phyloP scores from a whole-genome alignment of 2,797 vertebrate species.

The Leptatherina wallacei region DNA sequence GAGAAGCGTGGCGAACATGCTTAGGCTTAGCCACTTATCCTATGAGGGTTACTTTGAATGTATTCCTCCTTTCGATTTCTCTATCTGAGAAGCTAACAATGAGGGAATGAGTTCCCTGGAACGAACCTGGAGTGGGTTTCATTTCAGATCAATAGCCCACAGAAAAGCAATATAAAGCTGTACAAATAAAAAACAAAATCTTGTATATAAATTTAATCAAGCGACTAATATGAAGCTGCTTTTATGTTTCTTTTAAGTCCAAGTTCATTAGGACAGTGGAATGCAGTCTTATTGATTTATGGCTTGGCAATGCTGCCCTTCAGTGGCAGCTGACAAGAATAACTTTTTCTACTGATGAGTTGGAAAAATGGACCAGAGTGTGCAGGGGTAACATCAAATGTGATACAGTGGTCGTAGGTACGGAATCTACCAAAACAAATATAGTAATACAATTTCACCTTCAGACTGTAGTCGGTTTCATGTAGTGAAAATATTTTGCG shows the following conservation, averaged over 20 bases:
- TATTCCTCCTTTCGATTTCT: slow-evolving; percentile 57
- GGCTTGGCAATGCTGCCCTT: slow-evolving; percentile 83
- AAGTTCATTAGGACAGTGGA: slow-evolving; percentile 54
- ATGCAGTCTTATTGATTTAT: slow-evolving; percentile 72
- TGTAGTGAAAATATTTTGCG: slow-evolving; percentile 42
- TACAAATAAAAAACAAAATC: slow-evolving; percentile 29
- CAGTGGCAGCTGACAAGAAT: slow-evolving; percentile 78
- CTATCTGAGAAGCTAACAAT: slow-evolving; percentile 60
- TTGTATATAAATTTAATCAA: slow-evolving; percentile 30
- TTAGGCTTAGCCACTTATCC: slow-evolving; percentile 73
- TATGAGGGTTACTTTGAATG: slow-evolving; percentile 71
- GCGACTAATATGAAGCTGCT: slow-evolving; percentile 12
- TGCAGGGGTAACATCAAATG: slow-evolving; percentile 4
- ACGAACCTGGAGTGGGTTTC: slow-evolving; percentile 28
- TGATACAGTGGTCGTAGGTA: slow-evolving; percentile 9
- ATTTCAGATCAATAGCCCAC: slow-evolving; percentile 46
- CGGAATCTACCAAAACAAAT: slow-evolving; percentile 26
- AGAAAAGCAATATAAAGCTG: slow-evolving; percentile 28
- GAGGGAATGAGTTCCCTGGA: slow-evolving; percentile 43
- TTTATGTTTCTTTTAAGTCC: slow-evolving; percentile 46
- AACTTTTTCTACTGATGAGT: slow-evolving; percentile 52
- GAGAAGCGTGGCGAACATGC: slow-evolving; percentile 72
- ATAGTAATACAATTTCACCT: slow-evolving; percentile 15
- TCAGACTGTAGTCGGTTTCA: slow-evolving; percentile 38
- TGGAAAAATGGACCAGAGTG: slow-evolving; percentile 16